phyloP scores from a whole-genome alignment of 2,888 invertebrate species.

The Harpalus rubripes region DNA sequence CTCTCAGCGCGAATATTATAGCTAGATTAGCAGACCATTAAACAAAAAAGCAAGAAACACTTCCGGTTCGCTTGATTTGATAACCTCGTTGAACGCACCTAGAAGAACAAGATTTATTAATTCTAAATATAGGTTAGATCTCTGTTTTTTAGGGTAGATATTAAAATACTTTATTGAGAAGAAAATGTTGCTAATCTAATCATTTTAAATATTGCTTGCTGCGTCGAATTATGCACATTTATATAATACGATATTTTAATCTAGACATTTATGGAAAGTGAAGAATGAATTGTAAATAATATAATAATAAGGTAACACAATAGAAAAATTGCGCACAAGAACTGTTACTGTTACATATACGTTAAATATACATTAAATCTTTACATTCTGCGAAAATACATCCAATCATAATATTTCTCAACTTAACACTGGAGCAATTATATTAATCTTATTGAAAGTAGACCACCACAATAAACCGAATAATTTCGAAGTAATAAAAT shows the following conservation, averaged over 20 bases:
- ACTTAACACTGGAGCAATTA: conserved; percentile 30
- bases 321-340: not conserved
- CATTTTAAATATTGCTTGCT: not conserved
- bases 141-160: too few species aligned
- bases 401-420: not conserved
- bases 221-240: not conserved
- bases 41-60: too few species aligned
- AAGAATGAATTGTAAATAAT: not conserved
- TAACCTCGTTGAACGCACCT: too few species aligned
- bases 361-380: not conserved
- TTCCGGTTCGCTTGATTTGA: too few species aligned
- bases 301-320: not conserved
- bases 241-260: not conserved
- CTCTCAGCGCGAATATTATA: too few species aligned
- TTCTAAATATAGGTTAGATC: too few species aligned
- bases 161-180: too few species aligned
- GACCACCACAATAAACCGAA: conserved; percentile 36
- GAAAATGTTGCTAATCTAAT: too few species aligned
- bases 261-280: not conserved
- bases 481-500: conserved; percentile 34
- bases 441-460: conserved; percentile 38
- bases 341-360: not conserved
- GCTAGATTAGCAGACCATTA: too few species aligned
- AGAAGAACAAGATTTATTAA: too few species aligned
- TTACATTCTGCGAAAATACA: not conserved